Base-by-base conservation (phyloP, 1,140 invertebrate species). In the Anagrus nilaparvatae region DNA sequence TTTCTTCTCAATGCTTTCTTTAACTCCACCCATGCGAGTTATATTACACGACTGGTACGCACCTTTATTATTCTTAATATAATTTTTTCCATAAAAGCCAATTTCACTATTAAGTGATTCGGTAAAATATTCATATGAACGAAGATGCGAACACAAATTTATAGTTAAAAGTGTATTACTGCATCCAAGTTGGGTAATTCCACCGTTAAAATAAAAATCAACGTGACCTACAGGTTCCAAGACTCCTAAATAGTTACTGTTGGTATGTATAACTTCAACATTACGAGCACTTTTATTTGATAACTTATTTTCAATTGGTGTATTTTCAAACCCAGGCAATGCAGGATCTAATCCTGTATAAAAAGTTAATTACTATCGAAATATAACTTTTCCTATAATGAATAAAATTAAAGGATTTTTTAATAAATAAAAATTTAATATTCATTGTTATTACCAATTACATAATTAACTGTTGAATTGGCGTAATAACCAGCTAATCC, bases 201-300 rank as follows among this genome's bases (percentile, higher is more conserved):
- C 87, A 3, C 77, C 79, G 56, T 90, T 90, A 0, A 85, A 84
- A 67, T 84, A 90, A 55, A 88, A 89, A 55, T 91, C 87, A 0
- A 73, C 78, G 51, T 82, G 74, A 1, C 86, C 86, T 3, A 82
- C 56, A 4, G 75, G 73, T 17, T 69, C 56, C 5, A 64, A 53
- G 50, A 74, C 77, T 0, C 82, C 82, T 16, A 78, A 65, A 14
- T 76, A 59, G 2, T 80, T 79, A 1, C 71, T 76, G 49, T 75
- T 76, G 0, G 81, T 82, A 53, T 87, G 84, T 44, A 89, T 81
- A 1, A 84, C 72, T 55, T 87, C 84, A 1, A 88, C 84, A 50
- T 86, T 87, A 16, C 69, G 53, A 0, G 83, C 84, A 16, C 49
- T 47, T 0, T n/a, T n/a, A n/a, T n/a, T n/a, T n/a, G n/a, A n/a